These are phyloP conservation scores for Procavia capensis DNA, from an alignment of 2,113 vertebrate species.

Conservation along the genomic window DNA sequence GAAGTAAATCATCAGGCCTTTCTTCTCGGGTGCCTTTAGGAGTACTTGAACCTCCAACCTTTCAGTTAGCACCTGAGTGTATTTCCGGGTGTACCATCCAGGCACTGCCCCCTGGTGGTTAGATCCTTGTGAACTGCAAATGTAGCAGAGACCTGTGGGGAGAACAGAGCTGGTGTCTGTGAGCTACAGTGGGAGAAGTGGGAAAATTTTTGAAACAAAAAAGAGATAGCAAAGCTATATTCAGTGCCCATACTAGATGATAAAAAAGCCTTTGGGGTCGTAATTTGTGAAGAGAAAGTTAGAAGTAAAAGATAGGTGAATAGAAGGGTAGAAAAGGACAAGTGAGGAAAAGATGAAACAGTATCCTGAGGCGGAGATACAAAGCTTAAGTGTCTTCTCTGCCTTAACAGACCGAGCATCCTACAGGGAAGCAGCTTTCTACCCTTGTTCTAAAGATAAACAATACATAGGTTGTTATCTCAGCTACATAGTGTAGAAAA, in stretches of 20 bases:
- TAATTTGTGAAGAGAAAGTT: not conserved
- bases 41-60: not conserved
- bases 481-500: not conserved
- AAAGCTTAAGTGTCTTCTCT: rapidly evolving
- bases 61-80: not conserved
- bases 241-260: not conserved
- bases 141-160: not conserved
- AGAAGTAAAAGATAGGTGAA: not conserved
- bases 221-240: not conserved
- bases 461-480: not conserved
- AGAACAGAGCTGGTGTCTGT: not conserved
- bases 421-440: not conserved
- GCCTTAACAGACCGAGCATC: not conserved
- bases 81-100: no score
- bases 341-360: not conserved
- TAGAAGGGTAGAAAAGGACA: not conserved
- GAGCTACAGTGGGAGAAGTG: not conserved
- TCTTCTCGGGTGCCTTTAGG: not conserved
- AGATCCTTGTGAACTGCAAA: not conserved
- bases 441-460: rapidly evolving
- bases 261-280: not conserved
- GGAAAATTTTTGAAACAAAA: not conserved
- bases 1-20: no score
- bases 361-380: not conserved
- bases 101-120: no score